Percentiles rank a stretch among this genome's conserved stretches.
phyloP scores from a whole-genome alignment of 2,888 invertebrate genomes.

The Rosalia funebris region DNA sequence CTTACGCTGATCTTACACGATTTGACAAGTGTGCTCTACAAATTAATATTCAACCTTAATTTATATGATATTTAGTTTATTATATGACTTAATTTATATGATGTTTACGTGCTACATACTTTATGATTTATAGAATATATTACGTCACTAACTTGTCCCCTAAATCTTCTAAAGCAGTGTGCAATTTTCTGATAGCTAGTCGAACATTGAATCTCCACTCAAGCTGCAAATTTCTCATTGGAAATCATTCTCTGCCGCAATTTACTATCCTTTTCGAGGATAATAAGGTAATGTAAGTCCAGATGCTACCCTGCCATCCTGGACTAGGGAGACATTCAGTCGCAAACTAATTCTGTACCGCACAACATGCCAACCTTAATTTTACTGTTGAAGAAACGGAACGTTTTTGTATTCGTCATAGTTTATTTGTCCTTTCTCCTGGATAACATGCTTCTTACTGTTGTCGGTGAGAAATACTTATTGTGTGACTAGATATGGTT shows the following conservation, averaged over 20 bases:
- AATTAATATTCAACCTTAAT: too few species aligned
- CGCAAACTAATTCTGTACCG: slow-evolving; percentile 15
- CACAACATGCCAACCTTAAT: slow-evolving; percentile 32
- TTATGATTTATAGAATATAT: too few species aligned
- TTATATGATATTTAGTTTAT: too few species aligned
- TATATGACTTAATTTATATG: too few species aligned
- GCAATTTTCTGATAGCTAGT: slow-evolving; percentile 45
- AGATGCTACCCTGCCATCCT: slow-evolving; percentile 41
- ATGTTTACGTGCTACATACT: too few species aligned
- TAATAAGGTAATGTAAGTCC: slow-evolving; percentile 43
- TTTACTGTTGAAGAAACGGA: slow-evolving; percentile 36
- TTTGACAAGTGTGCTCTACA: too few species aligned
- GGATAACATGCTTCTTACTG: slow-evolving; percentile 89
- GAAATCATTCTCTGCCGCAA: slow-evolving; percentile 37
- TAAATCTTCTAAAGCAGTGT: background rate
- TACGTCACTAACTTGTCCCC: too few species aligned
- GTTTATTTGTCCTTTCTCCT: slow-evolving; percentile 81
- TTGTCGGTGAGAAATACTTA: slow-evolving; percentile 78
- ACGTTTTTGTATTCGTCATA: slow-evolving; percentile 65
- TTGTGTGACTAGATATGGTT: too few species aligned
- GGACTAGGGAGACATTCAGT: slow-evolving; percentile 31
- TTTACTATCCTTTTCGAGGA: slow-evolving; percentile 38
- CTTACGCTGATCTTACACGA: too few species aligned
- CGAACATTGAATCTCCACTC: slow-evolving; percentile 42
- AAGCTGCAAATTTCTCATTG: slow-evolving; percentile 48